phyloP scores from a whole-genome alignment of 2,113 vertebrate genomes.

The Stegostoma tigrinum region DNA sequence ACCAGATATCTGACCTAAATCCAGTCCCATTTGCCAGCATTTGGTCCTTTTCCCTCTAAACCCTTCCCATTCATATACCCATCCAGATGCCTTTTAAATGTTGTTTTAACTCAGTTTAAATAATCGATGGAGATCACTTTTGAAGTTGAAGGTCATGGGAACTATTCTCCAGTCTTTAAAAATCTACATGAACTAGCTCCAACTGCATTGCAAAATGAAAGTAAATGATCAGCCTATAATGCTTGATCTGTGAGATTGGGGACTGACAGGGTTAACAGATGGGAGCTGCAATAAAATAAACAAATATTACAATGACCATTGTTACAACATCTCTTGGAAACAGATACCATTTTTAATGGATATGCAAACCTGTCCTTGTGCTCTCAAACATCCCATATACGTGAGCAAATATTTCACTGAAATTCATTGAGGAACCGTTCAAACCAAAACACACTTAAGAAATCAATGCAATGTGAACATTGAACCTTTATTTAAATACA shows the following conservation, averaged over 20 bases:
- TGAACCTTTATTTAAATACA: background rate
- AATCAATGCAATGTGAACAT: background rate
- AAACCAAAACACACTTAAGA: background rate
- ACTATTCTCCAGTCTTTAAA: background rate
- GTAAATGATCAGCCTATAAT: background rate
- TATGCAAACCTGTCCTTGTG: background rate
- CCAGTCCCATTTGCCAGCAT: no score
- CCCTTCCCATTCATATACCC: no score
- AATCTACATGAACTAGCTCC: background rate
- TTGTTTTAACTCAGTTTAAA: background rate
- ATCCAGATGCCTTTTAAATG: no score
- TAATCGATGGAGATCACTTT: background rate
- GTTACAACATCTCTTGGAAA: background rate
- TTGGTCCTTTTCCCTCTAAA: no score
- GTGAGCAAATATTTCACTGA: background rate
- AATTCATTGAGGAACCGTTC: background rate
- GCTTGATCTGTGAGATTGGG: background rate
- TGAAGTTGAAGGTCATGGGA: background rate
- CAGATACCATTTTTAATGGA: background rate
- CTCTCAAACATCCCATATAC: background rate
- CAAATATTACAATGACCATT: background rate
- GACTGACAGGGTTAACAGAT: background rate
- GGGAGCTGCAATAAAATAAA: background rate
- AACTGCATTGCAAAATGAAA: background rate
- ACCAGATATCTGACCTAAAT: no score